phyloP scores from a whole-genome alignment of 2,113 vertebrate genomes.

The Nipponia nippon region DNA sequence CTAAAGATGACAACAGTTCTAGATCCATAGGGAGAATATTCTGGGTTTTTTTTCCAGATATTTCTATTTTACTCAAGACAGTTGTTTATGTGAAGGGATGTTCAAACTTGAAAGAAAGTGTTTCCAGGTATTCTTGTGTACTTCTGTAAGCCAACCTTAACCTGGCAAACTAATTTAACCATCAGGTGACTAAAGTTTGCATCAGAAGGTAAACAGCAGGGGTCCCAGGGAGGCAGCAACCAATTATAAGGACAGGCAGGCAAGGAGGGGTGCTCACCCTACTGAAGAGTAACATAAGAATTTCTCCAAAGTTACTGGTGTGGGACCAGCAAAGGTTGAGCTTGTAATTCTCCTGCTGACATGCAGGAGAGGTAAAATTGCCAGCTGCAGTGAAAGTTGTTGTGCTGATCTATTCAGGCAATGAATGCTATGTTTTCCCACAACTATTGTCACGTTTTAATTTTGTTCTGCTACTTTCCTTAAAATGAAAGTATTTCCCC shows the following conservation, averaged over 20 bases:
- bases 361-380: not conserved
- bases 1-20: not conserved
- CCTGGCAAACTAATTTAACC: not conserved
- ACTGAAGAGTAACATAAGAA: not conserved
- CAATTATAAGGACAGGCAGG: not conserved
- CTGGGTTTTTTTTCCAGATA: fast-evolving
- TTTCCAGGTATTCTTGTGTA: not conserved
- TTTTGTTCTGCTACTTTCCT: not conserved
- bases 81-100: not conserved
- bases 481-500: not conserved
- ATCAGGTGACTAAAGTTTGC: not conserved
- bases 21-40: not conserved
- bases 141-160: not conserved
- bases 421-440: not conserved
- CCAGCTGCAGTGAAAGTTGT: not conserved
- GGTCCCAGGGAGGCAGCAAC: fast-evolving
- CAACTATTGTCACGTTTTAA: not conserved
- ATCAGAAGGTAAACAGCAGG: not conserved
- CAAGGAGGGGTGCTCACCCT: not conserved
- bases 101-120: not conserved
- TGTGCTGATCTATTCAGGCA: not conserved
- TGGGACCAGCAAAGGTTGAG: not conserved
- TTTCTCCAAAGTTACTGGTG: not conserved
- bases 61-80: not conserved
- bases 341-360: not conserved